Percentiles rank a stretch among this genome's conserved stretches.
Conservation (phyloP, 2,888 invertebrate species). For the Temnothorax rugatulus region DNA sequence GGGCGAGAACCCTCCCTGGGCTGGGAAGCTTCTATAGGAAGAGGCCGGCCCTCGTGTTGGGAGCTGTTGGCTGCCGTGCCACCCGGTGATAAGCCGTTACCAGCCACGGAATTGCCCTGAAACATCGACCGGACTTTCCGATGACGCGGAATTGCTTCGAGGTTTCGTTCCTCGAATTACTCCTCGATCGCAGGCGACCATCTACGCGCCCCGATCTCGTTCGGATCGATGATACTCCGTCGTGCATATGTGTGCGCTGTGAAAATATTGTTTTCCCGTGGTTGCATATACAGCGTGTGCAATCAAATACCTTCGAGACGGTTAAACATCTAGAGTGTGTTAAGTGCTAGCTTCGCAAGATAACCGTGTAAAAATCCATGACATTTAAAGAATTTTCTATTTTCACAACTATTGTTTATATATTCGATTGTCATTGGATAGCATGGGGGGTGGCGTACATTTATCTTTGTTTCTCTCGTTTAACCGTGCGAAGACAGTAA, state of each 20-base stretch:
- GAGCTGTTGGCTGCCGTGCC: constrained; percentile 76
- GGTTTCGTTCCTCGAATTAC: constrained; percentile 74
- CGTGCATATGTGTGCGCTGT: neutral
- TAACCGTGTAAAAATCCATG: neutral
- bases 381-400: neutral
- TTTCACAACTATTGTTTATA: neutral
- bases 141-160: constrained; percentile 73
- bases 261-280: constrained; percentile 5
- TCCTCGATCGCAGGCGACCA: constrained; percentile 66
- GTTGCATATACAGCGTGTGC: neutral
- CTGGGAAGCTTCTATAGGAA: constrained; percentile 65
- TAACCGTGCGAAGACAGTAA: constrained; percentile 39
- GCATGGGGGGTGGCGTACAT: neutral
- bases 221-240: constrained; percentile 41
- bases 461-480: constrained; percentile 38
- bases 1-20: constrained; percentile 60
- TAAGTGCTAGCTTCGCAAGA: neutral
- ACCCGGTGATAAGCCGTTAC: constrained; percentile 80
- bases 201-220: constrained; percentile 52
- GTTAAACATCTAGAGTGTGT: neutral
- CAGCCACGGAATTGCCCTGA: constrained; percentile 78
- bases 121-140: constrained; percentile 78
- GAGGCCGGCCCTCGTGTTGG: constrained; percentile 69
- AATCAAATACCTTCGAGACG: neutral
- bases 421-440: constrained; percentile 10